Evolutionary conservation across 2,888 invertebrate genomes (phyloP), one percentile per base, ranked within the genome.

Genomic region (Tridacna gigas): DNA sequence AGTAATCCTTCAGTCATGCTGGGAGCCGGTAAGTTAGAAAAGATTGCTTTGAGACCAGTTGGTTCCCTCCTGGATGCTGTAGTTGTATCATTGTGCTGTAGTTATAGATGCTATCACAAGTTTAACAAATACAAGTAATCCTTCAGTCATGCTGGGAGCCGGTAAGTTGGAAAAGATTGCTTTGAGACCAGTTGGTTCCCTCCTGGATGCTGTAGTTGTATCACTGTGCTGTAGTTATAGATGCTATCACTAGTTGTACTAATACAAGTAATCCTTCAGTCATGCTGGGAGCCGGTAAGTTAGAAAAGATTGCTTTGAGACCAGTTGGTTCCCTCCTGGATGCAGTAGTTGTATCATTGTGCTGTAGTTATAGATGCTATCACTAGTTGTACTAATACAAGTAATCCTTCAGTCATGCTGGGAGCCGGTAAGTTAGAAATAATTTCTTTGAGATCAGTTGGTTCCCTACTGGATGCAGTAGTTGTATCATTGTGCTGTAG

Each of bases 201-300:
- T 2, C 37, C 7, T 37, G 2, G 37, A 4, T 37, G 37, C 37
- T 37, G 2, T 37, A 37, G 37, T n/a, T n/a, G n/a, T n/a, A n/a
- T n/a, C n/a, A 99, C 94, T 99, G 99, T 3, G 98, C 98, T 0
- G 98, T 99, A 26, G 97, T 99, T 80, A 99, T 99, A 89, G 98
- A 99, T 0, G 99, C 99, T 77, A 99, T 99, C 91, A 99, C 99
- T 0, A 98, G 98, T 37, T 99, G 99, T 95, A 99, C 99, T 78
- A 99, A 99, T 94, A 99, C 99, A 0, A 98, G 98, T 91, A 99
- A 99, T 95, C 99, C 99, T 0, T 98, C 98, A 89, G 99, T 99
- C 11, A 99, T 99, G 99, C 96, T 99, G 25, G 99, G 98, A 60
- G 99, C 99, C 89, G 98, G 98, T 96, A 94, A 90, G 92, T 79